Evolutionary conservation across 1,140 invertebrate species (phyloP).

Genomic region (Megalonaias nervosa): DNA sequence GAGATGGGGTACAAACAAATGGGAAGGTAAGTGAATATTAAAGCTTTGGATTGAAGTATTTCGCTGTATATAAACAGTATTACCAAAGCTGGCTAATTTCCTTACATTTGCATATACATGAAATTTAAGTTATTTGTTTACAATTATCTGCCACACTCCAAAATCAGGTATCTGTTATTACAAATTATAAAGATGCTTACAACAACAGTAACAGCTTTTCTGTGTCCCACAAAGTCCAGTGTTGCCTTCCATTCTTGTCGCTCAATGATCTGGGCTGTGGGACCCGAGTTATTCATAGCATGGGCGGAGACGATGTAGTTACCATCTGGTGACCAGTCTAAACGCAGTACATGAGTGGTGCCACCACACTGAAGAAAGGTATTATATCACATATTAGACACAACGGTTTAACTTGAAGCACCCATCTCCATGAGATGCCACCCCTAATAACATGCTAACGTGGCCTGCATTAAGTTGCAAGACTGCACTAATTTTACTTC

Average conservation of each 20-base stretch:
- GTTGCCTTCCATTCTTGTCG: slow-evolving; percentile 75
- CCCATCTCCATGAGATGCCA: neutral
- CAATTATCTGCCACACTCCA: too few species aligned
- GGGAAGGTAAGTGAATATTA: too few species aligned
- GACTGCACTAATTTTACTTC: too few species aligned
- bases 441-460: too few species aligned
- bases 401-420: slow-evolving; percentile 4
- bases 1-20: too few species aligned
- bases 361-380: slow-evolving; percentile 80
- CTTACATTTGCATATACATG: too few species aligned
- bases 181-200: slow-evolving; percentile 70
- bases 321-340: slow-evolving; percentile 98
- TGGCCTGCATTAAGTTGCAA: too few species aligned
- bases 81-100: too few species aligned
- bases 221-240: slow-evolving; percentile 97
- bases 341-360: slow-evolving; percentile 92
- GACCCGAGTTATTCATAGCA: slow-evolving; percentile 98
- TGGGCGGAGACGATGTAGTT: slow-evolving; percentile 96
- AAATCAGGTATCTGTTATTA: too few species aligned
- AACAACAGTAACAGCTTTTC: slow-evolving; percentile 96
- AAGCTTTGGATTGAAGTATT: too few species aligned
- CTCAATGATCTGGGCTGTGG: slow-evolving; percentile 81
- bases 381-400: neutral
- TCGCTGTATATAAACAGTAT: too few species aligned
- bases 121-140: too few species aligned